Percentiles rank a stretch among this genome's conserved stretches.
phyloP scores from a whole-genome alignment of 2,113 vertebrate species.

The Cynocephalus volans region DNA sequence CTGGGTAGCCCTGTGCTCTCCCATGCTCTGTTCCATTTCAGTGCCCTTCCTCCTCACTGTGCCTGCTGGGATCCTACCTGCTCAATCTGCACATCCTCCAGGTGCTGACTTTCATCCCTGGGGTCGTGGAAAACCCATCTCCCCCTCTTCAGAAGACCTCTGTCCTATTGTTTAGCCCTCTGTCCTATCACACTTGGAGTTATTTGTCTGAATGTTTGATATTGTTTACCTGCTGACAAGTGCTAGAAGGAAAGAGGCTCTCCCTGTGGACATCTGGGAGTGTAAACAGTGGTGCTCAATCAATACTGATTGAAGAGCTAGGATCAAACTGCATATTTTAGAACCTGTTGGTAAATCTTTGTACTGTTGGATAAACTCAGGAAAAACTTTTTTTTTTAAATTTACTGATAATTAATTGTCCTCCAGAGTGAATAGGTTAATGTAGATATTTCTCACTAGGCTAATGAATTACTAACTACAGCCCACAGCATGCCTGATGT shows the following conservation, averaged over 20 bases:
- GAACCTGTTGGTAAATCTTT: background rate
- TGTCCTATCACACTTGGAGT: background rate
- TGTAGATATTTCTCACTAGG: slow-evolving; percentile 5
- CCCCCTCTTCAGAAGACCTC: background rate
- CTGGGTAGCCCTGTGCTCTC: background rate
- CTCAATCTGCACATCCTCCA: too few relatives aligned
- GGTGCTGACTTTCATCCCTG: background rate
- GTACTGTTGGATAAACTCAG: background rate
- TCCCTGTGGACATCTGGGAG: background rate
- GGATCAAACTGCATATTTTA: background rate
- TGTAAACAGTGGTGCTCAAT: background rate
- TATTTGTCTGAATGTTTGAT: background rate
- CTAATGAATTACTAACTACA: background rate
- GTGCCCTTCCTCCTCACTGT: too few relatives aligned
- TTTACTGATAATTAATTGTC: background rate
- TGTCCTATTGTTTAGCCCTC: background rate
- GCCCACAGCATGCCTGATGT: background rate
- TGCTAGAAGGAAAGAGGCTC: background rate
- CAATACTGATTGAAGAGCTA: background rate
- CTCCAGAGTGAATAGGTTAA: background rate
- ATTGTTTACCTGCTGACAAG: background rate
- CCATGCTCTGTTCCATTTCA: fast-evolving
- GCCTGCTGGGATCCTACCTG: background rate
- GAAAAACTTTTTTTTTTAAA: background rate
- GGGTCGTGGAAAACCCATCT: background rate